Base-by-base conservation (phyloP, 2,797 vertebrate genomes). In the Ctenopoma multispine region DNA sequence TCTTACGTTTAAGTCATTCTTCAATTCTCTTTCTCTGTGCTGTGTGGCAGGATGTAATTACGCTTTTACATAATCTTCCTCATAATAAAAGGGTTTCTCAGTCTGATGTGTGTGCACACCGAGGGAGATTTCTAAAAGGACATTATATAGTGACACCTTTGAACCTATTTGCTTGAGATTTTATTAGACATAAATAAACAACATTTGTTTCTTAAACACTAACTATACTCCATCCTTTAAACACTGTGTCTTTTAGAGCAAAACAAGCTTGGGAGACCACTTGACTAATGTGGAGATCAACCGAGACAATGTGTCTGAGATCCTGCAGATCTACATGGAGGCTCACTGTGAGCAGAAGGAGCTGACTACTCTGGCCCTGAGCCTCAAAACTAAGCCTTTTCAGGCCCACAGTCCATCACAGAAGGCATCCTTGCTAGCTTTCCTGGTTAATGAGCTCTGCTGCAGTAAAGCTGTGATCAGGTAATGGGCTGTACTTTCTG, bases 261-360 rank as follows among this genome's bases (percentile, higher is more conserved):
- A 97, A 93, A 98, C 96, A 8, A 90, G 95, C 80, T 94, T 98
- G 70, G 97, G 97, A 46, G 96, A 97, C 47, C 95, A 97, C 79
- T 87, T 99, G 80, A 93, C 94, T 68, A 96, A 96, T 48, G 94
- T 99, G 81, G 93, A 94, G 59, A 93, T 99, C 88, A 97, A 96
- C 92, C 87, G 93, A 69, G 96, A 97, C 90, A 99, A 97, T 18
- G 96, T 96, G 63, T 99, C 97, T 0, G 97, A 99, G 94, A 94
- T 98, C 88, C 93, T 99, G 83, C 97, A 97, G 83, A 96, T 99
- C 77, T 97, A 96, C 92, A 96, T 99, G 97, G 95, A 96, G 75
- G 93, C 92, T 54, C 95, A 97, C 56, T 95, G 94, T 87, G 96
- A 95, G 65, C 94, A 87, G 62, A 80, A 71, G 11, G 75, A 95